These are phyloP conservation scores for Glaucopsyche alexis DNA, from an alignment of 2,888 invertebrate species.

Conservation along the genomic window DNA sequence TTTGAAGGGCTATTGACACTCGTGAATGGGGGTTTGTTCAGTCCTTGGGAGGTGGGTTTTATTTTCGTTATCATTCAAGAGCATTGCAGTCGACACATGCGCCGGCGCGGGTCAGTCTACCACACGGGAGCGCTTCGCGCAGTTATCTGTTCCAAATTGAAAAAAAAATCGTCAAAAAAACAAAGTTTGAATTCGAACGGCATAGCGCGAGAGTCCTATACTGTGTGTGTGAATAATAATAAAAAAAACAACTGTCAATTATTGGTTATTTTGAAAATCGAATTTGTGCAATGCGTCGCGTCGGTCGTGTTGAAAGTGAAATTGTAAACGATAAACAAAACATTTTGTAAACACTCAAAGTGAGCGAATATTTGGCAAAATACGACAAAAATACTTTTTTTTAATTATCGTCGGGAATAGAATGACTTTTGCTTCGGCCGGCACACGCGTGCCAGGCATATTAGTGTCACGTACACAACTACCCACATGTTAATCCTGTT, in stretches of 20 bases:
- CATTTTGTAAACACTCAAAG: neutral
- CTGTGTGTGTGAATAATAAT: neutral
- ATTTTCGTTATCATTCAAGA: constrained; percentile 72
- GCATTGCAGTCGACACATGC: constrained; percentile 61
- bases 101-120: constrained; percentile 61
- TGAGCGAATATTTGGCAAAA: neutral
- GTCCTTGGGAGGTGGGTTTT: constrained; percentile 66
- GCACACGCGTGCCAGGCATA: constrained; percentile 68
- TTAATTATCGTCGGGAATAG: constrained; percentile 22
- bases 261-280: neutral
- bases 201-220: neutral
- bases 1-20: constrained; percentile 5
- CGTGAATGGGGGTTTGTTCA: constrained; percentile 44
- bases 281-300: neutral
- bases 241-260: neutral
- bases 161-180: no score
- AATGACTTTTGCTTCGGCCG: constrained; percentile 57
- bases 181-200: constrained; percentile 25
- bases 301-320: neutral
- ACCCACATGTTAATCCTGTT: constrained; percentile 56
- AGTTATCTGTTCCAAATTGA: constrained; percentile 53
- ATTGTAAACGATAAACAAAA: neutral
- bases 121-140: constrained; percentile 60
- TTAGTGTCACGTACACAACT: constrained; percentile 66
- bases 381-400: constrained; percentile 3